These are phyloP conservation scores for Orthonyx spaldingii DNA, from an alignment of 2,113 vertebrate species.

Conservation along the genomic window DNA sequence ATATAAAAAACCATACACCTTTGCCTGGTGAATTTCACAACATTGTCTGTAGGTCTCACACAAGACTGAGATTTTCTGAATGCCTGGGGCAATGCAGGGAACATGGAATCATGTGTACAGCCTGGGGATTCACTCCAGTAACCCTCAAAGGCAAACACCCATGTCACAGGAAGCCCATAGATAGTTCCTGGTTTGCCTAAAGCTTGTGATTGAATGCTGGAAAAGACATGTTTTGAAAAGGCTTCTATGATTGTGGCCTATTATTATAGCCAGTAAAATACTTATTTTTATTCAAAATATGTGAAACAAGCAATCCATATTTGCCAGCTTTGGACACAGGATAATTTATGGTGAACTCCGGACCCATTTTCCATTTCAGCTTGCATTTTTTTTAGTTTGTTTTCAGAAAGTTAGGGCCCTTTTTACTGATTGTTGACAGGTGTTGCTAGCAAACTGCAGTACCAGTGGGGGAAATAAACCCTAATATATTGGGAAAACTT, in stretches of 20 bases:
- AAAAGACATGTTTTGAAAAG: not conserved
- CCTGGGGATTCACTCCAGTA: not conserved
- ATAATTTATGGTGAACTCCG: not conserved
- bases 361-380: not conserved
- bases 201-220: not conserved
- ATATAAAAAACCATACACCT: not conserved
- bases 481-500: not conserved
- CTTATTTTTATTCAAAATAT: not conserved
- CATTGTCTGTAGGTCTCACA: not conserved
- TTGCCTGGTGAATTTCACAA: not conserved
- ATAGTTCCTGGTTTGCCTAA: not conserved
- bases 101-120: fast-evolving
- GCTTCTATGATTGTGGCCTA: not conserved
- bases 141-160: not conserved
- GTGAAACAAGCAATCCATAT: not conserved
- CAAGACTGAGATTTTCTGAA: not conserved
- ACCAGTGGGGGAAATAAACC: not conserved
- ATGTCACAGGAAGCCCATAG: fast-evolving
- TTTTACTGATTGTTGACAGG: not conserved
- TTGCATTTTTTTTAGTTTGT: not conserved
- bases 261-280: not conserved
- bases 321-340: not conserved
- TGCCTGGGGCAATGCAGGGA: not conserved
- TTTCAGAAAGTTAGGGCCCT: not conserved
- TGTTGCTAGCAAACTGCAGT: not conserved